These are phyloP conservation scores for Anneissia japonica DNA, from an alignment of 35 echinoderm and acorn worm genomes.

Conservation along the genomic window DNA sequence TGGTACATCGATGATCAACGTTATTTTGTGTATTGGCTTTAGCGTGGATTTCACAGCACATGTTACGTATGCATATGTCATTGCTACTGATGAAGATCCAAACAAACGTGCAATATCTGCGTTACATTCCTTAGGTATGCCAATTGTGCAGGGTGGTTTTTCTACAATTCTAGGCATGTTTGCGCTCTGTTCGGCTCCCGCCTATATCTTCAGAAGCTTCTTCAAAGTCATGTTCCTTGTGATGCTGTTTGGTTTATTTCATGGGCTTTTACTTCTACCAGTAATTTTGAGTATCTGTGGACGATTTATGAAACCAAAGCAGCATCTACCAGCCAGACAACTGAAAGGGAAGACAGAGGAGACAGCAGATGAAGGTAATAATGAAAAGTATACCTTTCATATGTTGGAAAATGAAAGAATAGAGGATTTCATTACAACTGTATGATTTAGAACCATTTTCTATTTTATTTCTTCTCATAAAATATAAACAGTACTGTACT, in stretches of 20 bases:
- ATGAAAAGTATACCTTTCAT: neutral
- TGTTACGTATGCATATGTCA: slow-evolving; percentile 60
- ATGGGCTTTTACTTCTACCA: slow-evolving; percentile 43
- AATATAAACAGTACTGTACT: too few species aligned
- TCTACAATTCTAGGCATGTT: slow-evolving; percentile 41
- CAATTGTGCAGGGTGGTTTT: slow-evolving; percentile 42
- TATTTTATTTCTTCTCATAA: too few species aligned
- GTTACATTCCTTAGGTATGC: slow-evolving; percentile 33
- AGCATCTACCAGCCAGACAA: neutral
- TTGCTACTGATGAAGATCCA: slow-evolving; percentile 9
- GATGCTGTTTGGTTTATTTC: slow-evolving; percentile 44
- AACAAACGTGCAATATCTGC: slow-evolving; percentile 31
- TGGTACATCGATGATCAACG: slow-evolving; percentile 8
- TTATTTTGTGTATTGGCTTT: slow-evolving; percentile 61
- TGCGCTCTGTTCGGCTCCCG: neutral
- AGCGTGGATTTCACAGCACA: slow-evolving; percentile 79
- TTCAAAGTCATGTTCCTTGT: slow-evolving; percentile 51
- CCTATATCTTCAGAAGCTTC: slow-evolving; percentile 42
- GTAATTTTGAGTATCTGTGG: slow-evolving; percentile 31
- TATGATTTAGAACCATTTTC: too few species aligned
- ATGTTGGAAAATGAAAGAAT: neutral
- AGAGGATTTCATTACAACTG: neutral
- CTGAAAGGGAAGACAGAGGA: neutral
- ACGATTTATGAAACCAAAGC: slow-evolving; percentile 3
- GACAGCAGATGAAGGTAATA: neutral